Evolutionary conservation across 2,797 vertebrate species (phyloP).

Genomic region (Lindbergichthys nudifrons): DNA sequence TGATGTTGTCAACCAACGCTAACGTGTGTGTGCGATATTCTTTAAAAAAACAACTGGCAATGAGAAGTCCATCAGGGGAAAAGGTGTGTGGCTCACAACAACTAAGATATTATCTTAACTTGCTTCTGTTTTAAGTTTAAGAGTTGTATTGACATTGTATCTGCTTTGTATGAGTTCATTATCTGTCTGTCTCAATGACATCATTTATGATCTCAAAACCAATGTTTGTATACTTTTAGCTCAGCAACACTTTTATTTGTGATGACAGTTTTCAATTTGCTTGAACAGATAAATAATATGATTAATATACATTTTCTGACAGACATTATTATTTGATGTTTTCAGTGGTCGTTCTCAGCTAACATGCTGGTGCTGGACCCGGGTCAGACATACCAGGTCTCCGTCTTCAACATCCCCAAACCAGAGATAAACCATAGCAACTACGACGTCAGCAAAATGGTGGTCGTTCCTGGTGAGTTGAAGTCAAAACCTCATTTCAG

Average conservation of each 20-base stretch:
- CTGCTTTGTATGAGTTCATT: background rate
- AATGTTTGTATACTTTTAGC: no score
- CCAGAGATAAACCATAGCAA: slow-evolving; percentile 66
- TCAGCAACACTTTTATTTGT: background rate
- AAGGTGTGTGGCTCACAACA: slow-evolving; percentile 59
- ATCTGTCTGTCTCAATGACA: no score
- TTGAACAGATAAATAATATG: no score
- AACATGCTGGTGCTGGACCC: slow-evolving; percentile 77
- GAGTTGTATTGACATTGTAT: background rate
- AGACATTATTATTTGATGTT: slow-evolving; percentile 9
- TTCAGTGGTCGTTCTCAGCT: slow-evolving; percentile 81
- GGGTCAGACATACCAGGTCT: slow-evolving; percentile 70
- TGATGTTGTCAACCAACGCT: slow-evolving; percentile 65
- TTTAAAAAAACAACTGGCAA: slow-evolving; percentile 54
- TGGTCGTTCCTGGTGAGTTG: slow-evolving; percentile 73
- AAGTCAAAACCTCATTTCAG: background rate
- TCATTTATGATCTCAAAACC: no score
- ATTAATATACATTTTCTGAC: no score
- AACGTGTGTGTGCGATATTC: slow-evolving; percentile 78
- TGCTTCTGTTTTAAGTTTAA: background rate
- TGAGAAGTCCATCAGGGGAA: slow-evolving; percentile 51
- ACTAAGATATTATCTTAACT: background rate
- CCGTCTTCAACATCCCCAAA: slow-evolving; percentile 82
- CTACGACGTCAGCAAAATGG: slow-evolving; percentile 48
- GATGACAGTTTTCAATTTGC: no score